Evolutionary conservation across 2,888 invertebrate genomes (phyloP), one percentile per base, ranked within the genome.

Genomic region (Heliconius erato): DNA sequence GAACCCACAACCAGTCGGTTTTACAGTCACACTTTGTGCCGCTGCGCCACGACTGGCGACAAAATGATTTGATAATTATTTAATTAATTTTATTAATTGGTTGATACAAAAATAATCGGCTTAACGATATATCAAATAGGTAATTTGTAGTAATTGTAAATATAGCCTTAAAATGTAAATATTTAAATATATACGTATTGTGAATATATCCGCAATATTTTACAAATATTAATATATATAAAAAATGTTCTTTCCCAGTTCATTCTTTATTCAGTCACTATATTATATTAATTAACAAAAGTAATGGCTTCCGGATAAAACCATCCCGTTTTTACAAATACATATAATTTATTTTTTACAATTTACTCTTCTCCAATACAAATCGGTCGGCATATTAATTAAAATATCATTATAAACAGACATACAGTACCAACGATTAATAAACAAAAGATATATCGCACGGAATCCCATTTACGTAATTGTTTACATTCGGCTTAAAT

Each of bases 401-500:
- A 72, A 44, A 44, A 71, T 71, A 71, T 40, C n/a, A n/a, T 72
- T 26, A 72, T 44, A 49, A 26, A 44, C 26, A 12, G 12, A 72
- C 14, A n/a, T 26, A 44, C 72, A n/a, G 12, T 72, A 7, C 3
- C 16, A 16, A 44, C 72, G 72, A 72, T 26, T 72, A 72, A 72
- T 49, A 72, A 49, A 44, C 16, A 49, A 26, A 26, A 72, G 9
- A 26, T 44, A 44, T 49, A 72, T 26, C 9, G 72, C 49, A 26
- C 44, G 26, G 72, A 44, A 49, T 26, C 44, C 16, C 44, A 19
- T 72, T 72, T 72, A 44, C 16, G 44, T 59, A 59, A 74, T 74
- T 74, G 59, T 59, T 74, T 59, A 54, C 54, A n/a, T 54, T 59
- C 54, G 19, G 49, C 11, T 54, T 54, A 19, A 74, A 44, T 77